Evolutionary conservation across 2,888 invertebrate species (phyloP), one percentile per base, ranked within the genome.

Genomic region (Epirrita christyi): DNA sequence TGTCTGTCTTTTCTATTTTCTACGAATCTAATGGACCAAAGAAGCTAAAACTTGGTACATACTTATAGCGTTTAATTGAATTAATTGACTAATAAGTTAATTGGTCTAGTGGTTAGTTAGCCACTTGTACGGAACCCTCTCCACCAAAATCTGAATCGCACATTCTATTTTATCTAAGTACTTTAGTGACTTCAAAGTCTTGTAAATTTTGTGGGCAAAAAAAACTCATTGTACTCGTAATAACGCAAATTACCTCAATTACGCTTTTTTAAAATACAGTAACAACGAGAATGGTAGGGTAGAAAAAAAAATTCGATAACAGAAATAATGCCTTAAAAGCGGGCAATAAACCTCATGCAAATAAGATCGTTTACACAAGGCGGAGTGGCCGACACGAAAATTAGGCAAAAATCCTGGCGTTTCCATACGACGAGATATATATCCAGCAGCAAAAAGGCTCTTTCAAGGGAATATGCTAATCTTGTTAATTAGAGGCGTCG

Each of bases 401-500:
- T 81, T 79, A 81, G 73, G 70, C 72, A 75, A 76, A 78, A 78
- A 72, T 71, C 71, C 73, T 67, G 59, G 67, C 70, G 71, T 75
- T 52, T 74, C 70, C 77, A 78, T 74, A 72, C 71, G 67, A 70
- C 63, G 63, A 70, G 67, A 71, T 72, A 72, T 73, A 76, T 76
- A 70, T 72, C 62, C 66, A 64, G 64, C 69, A 66, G 72, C 72
- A 79, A 83, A 83, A 82, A 78, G 73, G 69, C 75, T 68, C 68
- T 78, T 81, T 72, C 75, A 78, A 76, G 80, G 73, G 76, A 85
- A 86, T 88, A 91, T 90, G 88, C 86, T 90, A 89, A 91, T 91
- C 81, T 76, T 79, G 85, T 91, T 91, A 91, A 91, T 91, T 91
- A 91, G 86, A 75, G 80, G 80, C 80, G 82, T 79, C 83, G 81